Evolutionary conservation across 2,888 invertebrate genomes (phyloP), one percentile per base, ranked within the genome.

Genomic region (Odontomyia ornata): DNA sequence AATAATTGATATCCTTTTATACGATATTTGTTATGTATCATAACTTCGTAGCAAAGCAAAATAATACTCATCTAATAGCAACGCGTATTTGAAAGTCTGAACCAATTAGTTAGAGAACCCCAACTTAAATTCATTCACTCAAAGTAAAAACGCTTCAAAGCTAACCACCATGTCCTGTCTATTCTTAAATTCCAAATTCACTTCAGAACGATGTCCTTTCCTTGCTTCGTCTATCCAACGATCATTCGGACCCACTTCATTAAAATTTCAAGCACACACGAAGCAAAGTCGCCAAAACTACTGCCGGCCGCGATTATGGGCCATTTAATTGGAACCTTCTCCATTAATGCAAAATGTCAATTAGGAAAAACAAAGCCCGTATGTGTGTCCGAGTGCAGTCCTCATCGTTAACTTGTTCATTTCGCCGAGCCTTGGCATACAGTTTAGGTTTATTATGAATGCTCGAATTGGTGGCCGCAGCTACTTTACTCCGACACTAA

Each of bases 341-440:
- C 79, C 79, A 80, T 80, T 79, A 81, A 81, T 81, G 81, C 80
- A 81, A 81, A 81, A 81, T 81, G 81, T 81, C 81, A 81, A 81
- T 81, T 81, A 81, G 80, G 80, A 80, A 80, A 80, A 81, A 81
- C 81, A 81, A 80, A 81, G 81, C 80, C 27, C 64, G 47, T 47
- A 46, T 62, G 27, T 15, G 21, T 21, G 60, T 23, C 18, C 23
- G 25, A 13, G 52, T 7, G 15, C 9, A n/a, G 47, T 47, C 7
- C 56, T 46, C 69, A 21, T n/a, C 25, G 36, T 65, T 36, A 30
- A 5, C 36, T 36, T 36, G 69, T 30, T 64, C 64, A 21, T 60
- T 60, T 60, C 25, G 27, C 65, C 43, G 23, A 11, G 30, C 36
- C 11, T 43, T n/a, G 36, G 69, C 46, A 43, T 30, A 47, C 13